Evolutionary conservation across 2,888 invertebrate genomes (phyloP), one percentile per base, ranked within the genome.

Genomic region (Clunio marinus): DNA sequence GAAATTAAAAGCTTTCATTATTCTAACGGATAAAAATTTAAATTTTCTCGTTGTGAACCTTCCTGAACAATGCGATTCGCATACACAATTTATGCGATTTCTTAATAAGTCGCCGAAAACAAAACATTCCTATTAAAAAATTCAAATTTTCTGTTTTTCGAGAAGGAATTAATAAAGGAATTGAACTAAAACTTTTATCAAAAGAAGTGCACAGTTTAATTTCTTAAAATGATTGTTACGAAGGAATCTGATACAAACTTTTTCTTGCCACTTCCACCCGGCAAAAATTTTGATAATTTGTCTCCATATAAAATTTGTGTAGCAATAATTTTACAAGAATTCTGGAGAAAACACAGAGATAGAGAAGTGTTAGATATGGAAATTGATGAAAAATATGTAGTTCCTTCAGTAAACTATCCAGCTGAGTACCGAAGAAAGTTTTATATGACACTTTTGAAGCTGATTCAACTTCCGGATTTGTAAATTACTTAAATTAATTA

Each of bases 221-320:
- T n/a, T n/a, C n/a, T n/a, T n/a, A n/a, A n/a, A n/a, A n/a, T n/a
- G n/a, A 25, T 60, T 13, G 20, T n/a, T 2, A 58, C 25, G 13
- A 68, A 66, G 22, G 66, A 66, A 24, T 25, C 10, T 24, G 68
- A 68, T 10, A 13, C 45, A 32, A 66, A 24, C 35, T 68, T 68
- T 10, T 68, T 68, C 13, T 27, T 68, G 17, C 58, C 68, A 1
- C n/a, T 58, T 13, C 58, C 57, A 22, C 41, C 37, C 10, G 24
- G 15, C 25, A 66, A 75, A 78, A 75, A 86, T 7, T 74, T 76
- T 10, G 79, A 78, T 58, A 74, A 75, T 5, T 75, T 92, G 65
- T 91, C 91, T 0, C 89, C 91, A 1, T 90, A 91, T 74, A 89
- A 91, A 82, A 83, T 92, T 72, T 85, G 88, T 1, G 86, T 91